Evolutionary conservation across 37 sponge, comb jelly and placozoan species (phyloP).

Genomic region (Oopsacas minuta): DNA sequence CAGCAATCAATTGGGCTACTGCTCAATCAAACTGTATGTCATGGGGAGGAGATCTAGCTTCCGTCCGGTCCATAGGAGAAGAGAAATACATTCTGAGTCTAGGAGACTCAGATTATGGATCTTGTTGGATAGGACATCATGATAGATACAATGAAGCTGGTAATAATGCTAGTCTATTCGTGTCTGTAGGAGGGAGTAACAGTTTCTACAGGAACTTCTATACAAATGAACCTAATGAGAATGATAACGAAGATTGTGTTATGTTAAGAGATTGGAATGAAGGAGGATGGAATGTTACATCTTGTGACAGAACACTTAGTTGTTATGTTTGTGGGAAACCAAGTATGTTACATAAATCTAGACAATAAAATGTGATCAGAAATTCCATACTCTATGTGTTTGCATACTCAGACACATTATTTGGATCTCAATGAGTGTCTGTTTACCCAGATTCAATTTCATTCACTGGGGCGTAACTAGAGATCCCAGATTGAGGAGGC

Average conservation of each 20-base stretch:
- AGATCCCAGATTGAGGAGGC: too few relatives aligned
- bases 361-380: too few relatives aligned
- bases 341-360: too few relatives aligned
- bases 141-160: not conserved
- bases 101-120: not conserved
- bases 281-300: not conserved
- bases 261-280: not conserved
- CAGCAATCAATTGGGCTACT: not conserved
- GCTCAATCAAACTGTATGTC: not conserved
- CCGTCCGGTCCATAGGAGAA: not conserved
- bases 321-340: not conserved
- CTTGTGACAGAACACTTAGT: not conserved
- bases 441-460: too few relatives aligned
- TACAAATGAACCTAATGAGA: not conserved
- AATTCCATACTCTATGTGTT: too few relatives aligned
- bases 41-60: not conserved
- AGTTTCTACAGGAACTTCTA: not conserved
- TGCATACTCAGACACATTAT: too few relatives aligned
- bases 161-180: not conserved
- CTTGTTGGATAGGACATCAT: not conserved
- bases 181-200: not conserved
- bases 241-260: not conserved
- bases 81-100: not conserved
- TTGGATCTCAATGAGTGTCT: too few relatives aligned
- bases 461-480: too few relatives aligned